Conservation (phyloP, 2,797 vertebrate species). For the Thunnus albacares region DNA sequence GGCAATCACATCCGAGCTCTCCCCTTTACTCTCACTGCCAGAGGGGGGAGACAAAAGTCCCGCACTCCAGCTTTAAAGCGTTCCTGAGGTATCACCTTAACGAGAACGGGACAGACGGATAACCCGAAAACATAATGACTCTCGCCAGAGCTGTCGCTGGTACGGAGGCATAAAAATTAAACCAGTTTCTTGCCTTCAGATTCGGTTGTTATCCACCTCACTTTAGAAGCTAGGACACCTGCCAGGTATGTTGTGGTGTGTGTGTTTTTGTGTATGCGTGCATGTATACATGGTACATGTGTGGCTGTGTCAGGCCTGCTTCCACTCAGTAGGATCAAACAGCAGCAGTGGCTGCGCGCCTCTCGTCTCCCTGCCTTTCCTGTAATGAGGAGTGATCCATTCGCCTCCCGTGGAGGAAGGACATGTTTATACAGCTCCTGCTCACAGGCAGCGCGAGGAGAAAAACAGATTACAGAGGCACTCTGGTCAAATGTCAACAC, state of each 20-base stretch:
- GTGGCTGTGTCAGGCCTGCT: constrained; percentile 28
- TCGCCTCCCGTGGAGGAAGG: constrained; percentile 77
- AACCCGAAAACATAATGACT: too few relatives aligned
- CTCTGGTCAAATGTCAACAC: constrained; percentile 84
- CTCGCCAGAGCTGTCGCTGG: too few relatives aligned
- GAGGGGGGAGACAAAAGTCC: too few relatives aligned
- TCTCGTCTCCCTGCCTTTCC: constrained; percentile 61
- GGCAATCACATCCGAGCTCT: too few relatives aligned
- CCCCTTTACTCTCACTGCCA: too few relatives aligned
- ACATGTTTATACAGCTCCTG: constrained; percentile 84
- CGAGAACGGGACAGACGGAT: too few relatives aligned
- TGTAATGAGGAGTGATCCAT: constrained; percentile 83
- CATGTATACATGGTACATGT: neutral
- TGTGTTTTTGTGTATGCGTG: neutral
- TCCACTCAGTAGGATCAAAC: constrained; percentile 58
- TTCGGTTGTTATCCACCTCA: constrained; percentile 13
- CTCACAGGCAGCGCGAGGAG: constrained; percentile 78
- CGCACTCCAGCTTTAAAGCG: too few relatives aligned
- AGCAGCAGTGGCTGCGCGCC: constrained; percentile 39
- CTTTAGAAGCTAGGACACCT: constrained; percentile 12
- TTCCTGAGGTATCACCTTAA: too few relatives aligned
- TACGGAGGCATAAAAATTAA: too few relatives aligned
- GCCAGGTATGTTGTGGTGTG: constrained; percentile 9
- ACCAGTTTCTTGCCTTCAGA: constrained; percentile 1
- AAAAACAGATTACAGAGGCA: constrained; percentile 83